Evolutionary conservation across 2,113 vertebrate genomes (phyloP).

Genomic region (Felis chaus): DNA sequence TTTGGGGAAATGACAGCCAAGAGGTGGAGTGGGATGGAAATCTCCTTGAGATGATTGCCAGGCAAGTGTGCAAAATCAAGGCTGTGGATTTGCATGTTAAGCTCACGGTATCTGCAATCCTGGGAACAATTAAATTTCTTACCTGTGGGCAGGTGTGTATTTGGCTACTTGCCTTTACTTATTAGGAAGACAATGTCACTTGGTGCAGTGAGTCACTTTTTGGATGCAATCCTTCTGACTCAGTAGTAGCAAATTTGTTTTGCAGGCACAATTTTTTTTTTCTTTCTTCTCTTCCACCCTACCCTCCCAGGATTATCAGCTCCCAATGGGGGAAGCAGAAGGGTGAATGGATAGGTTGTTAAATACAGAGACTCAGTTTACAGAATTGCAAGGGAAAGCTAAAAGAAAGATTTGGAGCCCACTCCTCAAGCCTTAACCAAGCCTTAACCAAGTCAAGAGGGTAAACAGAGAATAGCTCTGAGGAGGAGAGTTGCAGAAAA

Average conservation of each 20-base stretch:
- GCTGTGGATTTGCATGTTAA: not conserved
- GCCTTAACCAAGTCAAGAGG: not conserved
- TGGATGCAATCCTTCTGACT: slow-evolving; percentile 51
- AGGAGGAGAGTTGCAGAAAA: not conserved
- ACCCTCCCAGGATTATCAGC: slow-evolving; percentile 37
- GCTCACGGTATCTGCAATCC: not conserved
- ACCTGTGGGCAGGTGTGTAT: slow-evolving; percentile 48
- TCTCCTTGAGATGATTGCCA: not conserved
- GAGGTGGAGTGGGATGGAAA: not conserved
- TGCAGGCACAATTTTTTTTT: not conserved
- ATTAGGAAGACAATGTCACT: slow-evolving; percentile 26
- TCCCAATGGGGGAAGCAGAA: slow-evolving; percentile 12
- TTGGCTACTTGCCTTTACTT: slow-evolving; percentile 63
- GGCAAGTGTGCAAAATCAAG: slow-evolving; percentile 38
- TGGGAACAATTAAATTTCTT: slow-evolving; percentile 61
- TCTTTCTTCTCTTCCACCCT: not conserved
- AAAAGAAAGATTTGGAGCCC: slow-evolving; percentile 56
- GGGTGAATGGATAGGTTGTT: slow-evolving; percentile 40
- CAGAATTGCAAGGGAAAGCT: slow-evolving; percentile 42
- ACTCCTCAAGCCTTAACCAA: not conserved
- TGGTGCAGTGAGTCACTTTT: slow-evolving; percentile 53
- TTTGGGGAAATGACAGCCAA: not conserved
- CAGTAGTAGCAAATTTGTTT: slow-evolving; percentile 58
- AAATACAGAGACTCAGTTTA: slow-evolving; percentile 40
- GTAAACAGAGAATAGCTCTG: not conserved